These are phyloP conservation scores for Anorthoa munda DNA, from an alignment of 2,888 invertebrate species.

Conservation along the genomic window DNA sequence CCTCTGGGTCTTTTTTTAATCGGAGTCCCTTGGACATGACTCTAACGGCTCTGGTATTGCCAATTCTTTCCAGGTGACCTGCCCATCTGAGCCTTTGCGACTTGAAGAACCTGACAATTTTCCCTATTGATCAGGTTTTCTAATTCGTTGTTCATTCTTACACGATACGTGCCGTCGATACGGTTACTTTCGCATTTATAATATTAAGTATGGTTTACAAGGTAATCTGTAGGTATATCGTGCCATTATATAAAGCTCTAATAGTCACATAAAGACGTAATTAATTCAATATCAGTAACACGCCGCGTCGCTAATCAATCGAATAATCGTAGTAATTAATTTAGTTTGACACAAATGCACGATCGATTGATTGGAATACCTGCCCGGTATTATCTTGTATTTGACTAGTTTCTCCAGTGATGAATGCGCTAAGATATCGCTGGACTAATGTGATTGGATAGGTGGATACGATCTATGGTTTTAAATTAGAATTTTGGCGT, in stretches of 20 bases:
- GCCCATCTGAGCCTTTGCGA: too few species aligned
- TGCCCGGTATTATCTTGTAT: slow-evolving; percentile 60
- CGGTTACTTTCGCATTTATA: too few species aligned
- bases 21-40: too few species aligned
- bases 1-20: too few species aligned
- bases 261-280: slow-evolving; percentile 70
- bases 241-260: slow-evolving; percentile 25
- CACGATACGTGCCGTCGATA: too few species aligned
- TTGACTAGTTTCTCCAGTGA: slow-evolving; percentile 46
- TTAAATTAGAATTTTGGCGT: not conserved
- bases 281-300: slow-evolving; percentile 81
- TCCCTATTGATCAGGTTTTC: too few species aligned
- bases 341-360: slow-evolving; percentile 78
- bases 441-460: slow-evolving; percentile 37
- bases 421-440: slow-evolving; percentile 29
- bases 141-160: too few species aligned
- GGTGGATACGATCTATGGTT: slow-evolving; percentile 18
- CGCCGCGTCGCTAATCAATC: slow-evolving; percentile 80
- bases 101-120: too few species aligned
- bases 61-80: too few species aligned
- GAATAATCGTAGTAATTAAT: slow-evolving; percentile 85
- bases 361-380: slow-evolving; percentile 63
- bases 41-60: too few species aligned
- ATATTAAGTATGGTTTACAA: not conserved
- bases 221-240: not conserved